Percentiles rank a stretch among this genome's conserved stretches.
Conservation (phyloP, 2,797 vertebrate genomes). For the Enteromius trimaculatus region DNA sequence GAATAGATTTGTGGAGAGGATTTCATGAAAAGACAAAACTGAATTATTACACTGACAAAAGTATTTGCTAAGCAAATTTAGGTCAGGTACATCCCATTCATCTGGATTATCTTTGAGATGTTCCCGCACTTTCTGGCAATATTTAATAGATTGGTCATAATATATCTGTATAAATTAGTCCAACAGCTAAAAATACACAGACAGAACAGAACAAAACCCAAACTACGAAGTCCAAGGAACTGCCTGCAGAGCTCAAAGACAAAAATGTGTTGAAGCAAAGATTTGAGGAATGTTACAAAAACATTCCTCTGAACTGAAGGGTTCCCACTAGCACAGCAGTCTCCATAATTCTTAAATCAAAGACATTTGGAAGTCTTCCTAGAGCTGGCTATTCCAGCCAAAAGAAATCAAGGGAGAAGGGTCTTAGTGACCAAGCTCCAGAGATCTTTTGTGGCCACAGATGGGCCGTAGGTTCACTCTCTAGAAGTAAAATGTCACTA, state of each 20-base stretch:
- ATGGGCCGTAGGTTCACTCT: neutral
- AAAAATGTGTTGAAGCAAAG: neutral
- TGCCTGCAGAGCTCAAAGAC: neutral
- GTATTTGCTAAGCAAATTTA: neutral
- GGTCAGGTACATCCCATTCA: neutral
- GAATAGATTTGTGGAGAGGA: neutral
- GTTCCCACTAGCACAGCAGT: neutral
- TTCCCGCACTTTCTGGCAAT: neutral
- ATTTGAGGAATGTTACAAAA: constrained; percentile 2
- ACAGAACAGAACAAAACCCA: neutral
- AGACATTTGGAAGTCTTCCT: neutral
- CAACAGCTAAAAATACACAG: constrained; percentile 1
- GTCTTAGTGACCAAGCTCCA: neutral
- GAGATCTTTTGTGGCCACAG: neutral
- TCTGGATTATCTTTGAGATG: neutral
- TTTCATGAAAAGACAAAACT: neutral
- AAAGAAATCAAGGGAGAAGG: neutral
- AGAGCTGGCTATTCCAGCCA: neutral
- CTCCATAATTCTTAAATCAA: neutral
- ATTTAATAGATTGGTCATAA: neutral
- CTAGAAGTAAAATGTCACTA: neutral
- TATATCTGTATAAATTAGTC: neutral
- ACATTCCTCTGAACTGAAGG: neutral
- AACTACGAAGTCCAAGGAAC: neutral
- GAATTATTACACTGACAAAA: neutral